These are phyloP conservation scores for Peromyscus aztecus DNA, from an alignment of 2,797 vertebrate genomes.

Conservation along the genomic window DNA sequence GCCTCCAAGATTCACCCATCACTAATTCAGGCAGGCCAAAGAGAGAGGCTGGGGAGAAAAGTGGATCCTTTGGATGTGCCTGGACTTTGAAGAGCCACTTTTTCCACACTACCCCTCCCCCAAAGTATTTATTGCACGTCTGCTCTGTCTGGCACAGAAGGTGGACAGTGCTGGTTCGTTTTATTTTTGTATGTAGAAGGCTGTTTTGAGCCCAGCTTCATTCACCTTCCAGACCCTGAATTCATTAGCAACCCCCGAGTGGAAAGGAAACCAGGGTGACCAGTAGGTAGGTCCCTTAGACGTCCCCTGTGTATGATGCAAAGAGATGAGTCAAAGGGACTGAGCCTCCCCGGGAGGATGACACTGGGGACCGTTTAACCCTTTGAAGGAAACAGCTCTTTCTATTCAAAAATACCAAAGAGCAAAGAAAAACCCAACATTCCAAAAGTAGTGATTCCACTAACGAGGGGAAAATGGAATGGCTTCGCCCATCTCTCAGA, in stretches of 20 bases:
- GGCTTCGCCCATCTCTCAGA: not conserved
- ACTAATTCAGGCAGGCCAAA: slow-evolving; percentile 30
- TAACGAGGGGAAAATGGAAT: not conserved
- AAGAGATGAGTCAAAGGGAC: not conserved
- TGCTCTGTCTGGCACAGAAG: slow-evolving; percentile 80
- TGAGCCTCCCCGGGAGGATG: not conserved
- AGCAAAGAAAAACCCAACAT: slow-evolving; percentile 61
- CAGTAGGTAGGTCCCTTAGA: slow-evolving; percentile 33
- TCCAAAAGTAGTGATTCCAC: slow-evolving; percentile 59
- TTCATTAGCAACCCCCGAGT: slow-evolving; percentile 56
- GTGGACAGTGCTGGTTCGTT: slow-evolving; percentile 61
- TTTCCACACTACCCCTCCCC: slow-evolving; percentile 60
- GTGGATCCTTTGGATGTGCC: not conserved
- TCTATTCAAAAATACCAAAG: slow-evolving; percentile 65
- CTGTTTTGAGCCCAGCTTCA: slow-evolving; percentile 66
- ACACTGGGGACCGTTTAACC: not conserved
- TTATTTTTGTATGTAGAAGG: slow-evolving; percentile 65
- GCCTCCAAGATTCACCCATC: not conserved
- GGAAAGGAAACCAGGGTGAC: slow-evolving; percentile 70
- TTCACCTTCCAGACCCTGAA: slow-evolving; percentile 42
- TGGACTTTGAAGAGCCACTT: slow-evolving; percentile 47
- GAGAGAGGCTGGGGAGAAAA: slow-evolving; percentile 49
- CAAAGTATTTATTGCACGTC: slow-evolving; percentile 83
- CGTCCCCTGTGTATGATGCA: slow-evolving; percentile 59
- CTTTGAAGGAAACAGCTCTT: slow-evolving; percentile 60